Evolutionary conservation across 2,113 vertebrate species (phyloP).

Genomic region (Columbina picui): DNA sequence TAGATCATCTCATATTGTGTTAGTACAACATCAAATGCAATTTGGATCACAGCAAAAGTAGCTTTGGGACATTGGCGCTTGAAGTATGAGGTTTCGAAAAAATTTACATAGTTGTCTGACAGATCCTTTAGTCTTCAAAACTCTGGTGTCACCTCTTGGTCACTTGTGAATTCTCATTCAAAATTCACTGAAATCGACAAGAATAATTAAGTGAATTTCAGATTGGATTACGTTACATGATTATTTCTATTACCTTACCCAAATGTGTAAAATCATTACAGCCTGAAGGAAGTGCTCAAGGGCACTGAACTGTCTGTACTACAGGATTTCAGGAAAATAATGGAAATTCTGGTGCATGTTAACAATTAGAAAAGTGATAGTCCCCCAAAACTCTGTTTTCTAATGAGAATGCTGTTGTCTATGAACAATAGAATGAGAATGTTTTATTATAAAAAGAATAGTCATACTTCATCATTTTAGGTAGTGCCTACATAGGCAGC

Average conservation of each 20-base stretch:
- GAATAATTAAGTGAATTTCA: neutral
- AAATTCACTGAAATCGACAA: neutral
- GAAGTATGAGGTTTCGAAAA: neutral
- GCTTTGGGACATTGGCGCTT: neutral
- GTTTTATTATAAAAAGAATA: neutral
- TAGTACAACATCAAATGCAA: neutral
- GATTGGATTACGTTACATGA: neutral
- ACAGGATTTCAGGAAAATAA: neutral
- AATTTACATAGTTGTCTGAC: neutral
- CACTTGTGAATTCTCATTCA: neutral
- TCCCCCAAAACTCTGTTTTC: neutral
- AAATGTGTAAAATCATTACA: neutral
- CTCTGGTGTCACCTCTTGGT: neutral
- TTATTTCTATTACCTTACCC: neutral
- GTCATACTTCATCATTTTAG: neutral
- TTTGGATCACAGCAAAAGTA: neutral
- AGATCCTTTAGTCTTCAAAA: neutral
- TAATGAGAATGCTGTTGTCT: neutral
- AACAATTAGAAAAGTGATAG: neutral
- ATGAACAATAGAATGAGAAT: neutral
- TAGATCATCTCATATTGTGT: neutral
- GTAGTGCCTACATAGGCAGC: neutral
- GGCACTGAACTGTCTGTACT: neutral
- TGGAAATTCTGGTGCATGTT: neutral
- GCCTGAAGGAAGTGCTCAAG: neutral